Base-by-base conservation (phyloP, 1,140 invertebrate genomes). In the Littorina saxatilis region DNA sequence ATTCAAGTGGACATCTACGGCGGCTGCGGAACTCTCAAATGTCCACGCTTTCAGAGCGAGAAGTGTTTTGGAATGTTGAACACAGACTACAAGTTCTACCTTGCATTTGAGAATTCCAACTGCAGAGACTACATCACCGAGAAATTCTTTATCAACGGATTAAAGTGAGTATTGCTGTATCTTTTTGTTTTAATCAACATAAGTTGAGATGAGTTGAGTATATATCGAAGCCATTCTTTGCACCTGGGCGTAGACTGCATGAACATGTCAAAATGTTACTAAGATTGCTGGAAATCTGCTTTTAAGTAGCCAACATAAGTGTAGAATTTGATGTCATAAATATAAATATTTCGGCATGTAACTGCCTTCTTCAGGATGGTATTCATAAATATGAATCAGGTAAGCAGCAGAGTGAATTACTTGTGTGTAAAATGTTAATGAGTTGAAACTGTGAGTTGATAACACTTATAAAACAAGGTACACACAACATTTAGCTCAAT, bases 21-120 rank as follows among this genome's bases (percentile, higher is more conserved):
- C 4, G 95, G 95, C 1, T 99, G 98, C 91, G 97, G 98, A 35
- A 74, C 77, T 13, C 43, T 83, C 0, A 83, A 84, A 39, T 89
- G 88, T 75, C 80, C 87, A 0, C 76, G 97, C 55, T 89, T 95
- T 35, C 95, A 96, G 27, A 55, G 88, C 11, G 73, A 85, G 95
- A 47, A 96, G 88, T 99, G 97, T 88, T 96, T 98, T 88, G 95
- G 97, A 43, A 96, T 98, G 94, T 94, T 99, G n/a, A 96, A 98
- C 88, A 95, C 94, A 70, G 96, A 98, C 74, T 99, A 99, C 93
- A 99, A 99, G 91, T 99, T 99, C 93, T 99, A 99, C 92, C 94
- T 99, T 61, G 97, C 98, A 0, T 99, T 99, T 89, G 92, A 93
- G 74, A 93, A 93, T 73, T 88, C 87, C 29, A 90, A 92, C 75